Percentiles rank a stretch among this genome's conserved stretches.
Evolutionary conservation across 2,888 invertebrate genomes (phyloP).

Genomic region (Orchesellides sinensis): DNA sequence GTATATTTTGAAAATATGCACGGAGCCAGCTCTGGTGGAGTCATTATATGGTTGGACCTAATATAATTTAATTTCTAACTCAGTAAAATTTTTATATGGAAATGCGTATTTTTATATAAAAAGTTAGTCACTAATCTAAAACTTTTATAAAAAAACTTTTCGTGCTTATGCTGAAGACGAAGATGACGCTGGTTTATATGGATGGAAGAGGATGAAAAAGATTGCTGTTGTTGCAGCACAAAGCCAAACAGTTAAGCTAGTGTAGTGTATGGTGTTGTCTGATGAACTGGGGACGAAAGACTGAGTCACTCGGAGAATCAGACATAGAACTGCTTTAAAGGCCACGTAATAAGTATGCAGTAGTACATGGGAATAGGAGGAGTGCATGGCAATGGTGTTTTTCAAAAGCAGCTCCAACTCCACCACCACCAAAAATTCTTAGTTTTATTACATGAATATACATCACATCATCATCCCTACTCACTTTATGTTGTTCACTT

Average conservation of each 20-base stretch:
- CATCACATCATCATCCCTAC: conserved; percentile 31
- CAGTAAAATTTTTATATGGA: too few species aligned
- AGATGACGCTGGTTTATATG: neutral
- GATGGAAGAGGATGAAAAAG: neutral
- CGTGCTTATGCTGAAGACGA: too few species aligned
- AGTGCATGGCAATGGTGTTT: conserved; percentile 8
- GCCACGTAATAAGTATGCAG: conserved; percentile 15
- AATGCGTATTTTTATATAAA: too few species aligned
- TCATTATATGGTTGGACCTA: too few species aligned
- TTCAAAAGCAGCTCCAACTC: conserved; percentile 24
- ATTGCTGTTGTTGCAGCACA: too few species aligned
- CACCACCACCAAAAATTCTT: conserved; percentile 34
- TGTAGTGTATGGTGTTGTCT: conserved; percentile 62
- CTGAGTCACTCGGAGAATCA: conserved; percentile 68
- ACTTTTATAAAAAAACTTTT: too few species aligned
- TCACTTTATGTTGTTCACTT: conserved; percentile 16
- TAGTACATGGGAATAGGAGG: conserved; percentile 3
- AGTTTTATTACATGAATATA: conserved; percentile 35
- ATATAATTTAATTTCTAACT: too few species aligned
- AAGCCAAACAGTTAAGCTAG: neutral
- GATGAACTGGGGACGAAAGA: conserved; percentile 69
- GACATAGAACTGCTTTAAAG: conserved; percentile 57
- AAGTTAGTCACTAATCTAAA: too few species aligned
- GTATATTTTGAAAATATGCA: too few species aligned
- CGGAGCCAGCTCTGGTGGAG: too few species aligned